Base-by-base conservation (phyloP, 2,888 invertebrate genomes). In the Zygothrica quintamaculata region DNA sequence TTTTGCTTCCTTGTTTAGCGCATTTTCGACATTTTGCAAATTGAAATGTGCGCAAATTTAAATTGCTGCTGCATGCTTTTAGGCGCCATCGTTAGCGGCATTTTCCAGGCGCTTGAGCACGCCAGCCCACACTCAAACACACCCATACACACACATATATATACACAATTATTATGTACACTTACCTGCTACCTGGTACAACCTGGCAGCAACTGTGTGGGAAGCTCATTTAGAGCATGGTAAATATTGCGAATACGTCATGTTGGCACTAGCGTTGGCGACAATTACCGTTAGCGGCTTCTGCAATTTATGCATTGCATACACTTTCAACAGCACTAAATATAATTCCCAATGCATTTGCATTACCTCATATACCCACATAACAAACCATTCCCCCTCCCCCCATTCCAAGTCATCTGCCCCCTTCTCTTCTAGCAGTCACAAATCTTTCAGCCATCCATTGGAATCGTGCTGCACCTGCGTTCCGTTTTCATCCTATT, bases 211-310 rank as follows among this genome's bases (percentile, higher is more conserved):
- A 16, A 42, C 16, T 8, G 29, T 9, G 31, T 6, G 31, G 29
- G 26, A 12, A 64, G 47, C 81, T 80, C 74, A 84, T 84, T 80
- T 84, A 57, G 71, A 77, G 65, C 78, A 66, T 68, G 74, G 84
- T 53, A 79, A 84, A 79, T 85, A 80, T 80, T 64, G 76, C 85
- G 82, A 73, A 80, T 80, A 78, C 79, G 82, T 85, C 85, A 80
- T 81, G 82, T 81, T 65, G 78, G 75, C 74, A 68, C 74, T 71
- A 46, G 44, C 68, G 59, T 53, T 67, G 65, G 78, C 85, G 75
- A 84, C 80, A 84, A 80, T 80, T 80, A 81, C 80, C 78, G 78
- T 75, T 84, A 74, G 72, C 69, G 61, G 82, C 79, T 72, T 65
- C 65, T 69, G 73, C 69, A 84, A 74, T 84, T 80, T 84, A 81